These are phyloP conservation scores for Vicugna pacos DNA, from an alignment of 2,113 vertebrate genomes.

Conservation along the genomic window DNA sequence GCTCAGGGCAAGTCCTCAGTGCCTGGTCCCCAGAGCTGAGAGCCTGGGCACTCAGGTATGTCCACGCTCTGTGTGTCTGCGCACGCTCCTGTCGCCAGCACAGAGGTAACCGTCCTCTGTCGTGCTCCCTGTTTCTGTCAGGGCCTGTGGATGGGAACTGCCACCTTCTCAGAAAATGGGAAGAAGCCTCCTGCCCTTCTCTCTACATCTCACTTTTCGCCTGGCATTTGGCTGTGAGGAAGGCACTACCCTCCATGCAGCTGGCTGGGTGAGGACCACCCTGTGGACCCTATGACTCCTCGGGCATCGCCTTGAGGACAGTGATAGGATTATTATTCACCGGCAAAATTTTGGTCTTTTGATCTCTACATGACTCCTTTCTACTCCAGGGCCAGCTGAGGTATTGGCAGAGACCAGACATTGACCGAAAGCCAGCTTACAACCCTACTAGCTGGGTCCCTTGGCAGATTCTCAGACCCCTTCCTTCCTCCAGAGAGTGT, in stretches of 20 bases:
- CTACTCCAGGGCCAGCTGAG: background rate
- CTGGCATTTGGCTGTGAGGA: background rate
- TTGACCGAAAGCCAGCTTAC: background rate
- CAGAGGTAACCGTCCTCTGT: background rate
- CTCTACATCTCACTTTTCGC: background rate
- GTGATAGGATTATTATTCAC: background rate
- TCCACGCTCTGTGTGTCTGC: background rate
- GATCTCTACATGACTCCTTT: background rate
- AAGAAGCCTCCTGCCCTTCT: background rate
- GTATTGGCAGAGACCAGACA: background rate
- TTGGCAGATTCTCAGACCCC: background rate
- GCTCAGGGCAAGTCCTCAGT: background rate
- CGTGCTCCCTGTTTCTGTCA: background rate
- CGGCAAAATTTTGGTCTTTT: background rate
- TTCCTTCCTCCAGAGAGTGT: background rate
- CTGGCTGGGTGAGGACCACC: background rate
- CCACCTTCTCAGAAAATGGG: background rate
- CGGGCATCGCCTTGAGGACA: background rate
- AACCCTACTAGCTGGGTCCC: background rate
- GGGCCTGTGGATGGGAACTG: background rate
- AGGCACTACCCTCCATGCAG: background rate
- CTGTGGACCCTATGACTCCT: background rate
- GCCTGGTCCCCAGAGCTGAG: background rate
- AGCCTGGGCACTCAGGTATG: background rate
- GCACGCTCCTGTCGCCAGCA: rapidly evolving